Conservation (phyloP, 2,113 vertebrate genomes). For the Brachypodius melanocephalos region DNA sequence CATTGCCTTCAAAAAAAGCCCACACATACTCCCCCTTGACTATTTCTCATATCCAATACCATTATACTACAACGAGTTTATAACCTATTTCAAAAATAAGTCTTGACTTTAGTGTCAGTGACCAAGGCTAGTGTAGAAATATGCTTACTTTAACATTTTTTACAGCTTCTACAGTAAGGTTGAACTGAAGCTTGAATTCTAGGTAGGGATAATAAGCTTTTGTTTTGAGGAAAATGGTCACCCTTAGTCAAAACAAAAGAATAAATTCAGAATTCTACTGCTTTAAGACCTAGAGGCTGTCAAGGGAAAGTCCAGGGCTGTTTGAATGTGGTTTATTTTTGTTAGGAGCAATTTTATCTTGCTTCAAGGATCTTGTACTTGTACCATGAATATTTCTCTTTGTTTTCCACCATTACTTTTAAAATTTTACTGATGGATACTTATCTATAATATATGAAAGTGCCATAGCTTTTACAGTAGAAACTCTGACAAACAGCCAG, state of each 20-base stretch:
- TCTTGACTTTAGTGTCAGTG: neutral
- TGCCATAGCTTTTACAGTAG: neutral
- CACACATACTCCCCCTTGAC: fast-evolving
- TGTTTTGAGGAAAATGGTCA: neutral
- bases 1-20: neutral
- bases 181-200: neutral
- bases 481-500: neutral
- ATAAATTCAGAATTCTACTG: neutral
- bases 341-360: neutral
- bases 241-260: neutral
- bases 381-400: neutral
- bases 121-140: neutral
- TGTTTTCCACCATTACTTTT: neutral
- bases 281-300: conserved; percentile 7
- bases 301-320: neutral
- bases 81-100: neutral
- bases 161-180: neutral
- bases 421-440: neutral
- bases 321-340: conserved; percentile 2
- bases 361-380: neutral
- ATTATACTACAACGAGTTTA: neutral
- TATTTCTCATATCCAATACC: neutral
- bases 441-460: neutral
- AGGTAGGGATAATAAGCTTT: neutral
- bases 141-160: neutral